Conservation (phyloP, 2,888 invertebrate species). For the Octodonta nipae region DNA sequence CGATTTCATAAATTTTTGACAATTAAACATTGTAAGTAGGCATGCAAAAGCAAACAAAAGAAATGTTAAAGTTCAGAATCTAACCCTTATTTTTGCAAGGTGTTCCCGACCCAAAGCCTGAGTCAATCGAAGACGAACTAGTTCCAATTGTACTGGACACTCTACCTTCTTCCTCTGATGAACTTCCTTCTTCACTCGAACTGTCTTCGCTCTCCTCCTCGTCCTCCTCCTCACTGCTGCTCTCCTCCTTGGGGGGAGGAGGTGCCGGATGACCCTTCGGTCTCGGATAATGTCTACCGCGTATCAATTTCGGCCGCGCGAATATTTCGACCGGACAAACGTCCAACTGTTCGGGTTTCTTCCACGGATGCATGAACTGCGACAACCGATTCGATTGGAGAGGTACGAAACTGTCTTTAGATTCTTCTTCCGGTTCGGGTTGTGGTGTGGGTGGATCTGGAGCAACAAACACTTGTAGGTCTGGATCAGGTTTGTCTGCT, state of each 20-base stretch:
- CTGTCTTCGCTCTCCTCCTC: slow-evolving; percentile 23
- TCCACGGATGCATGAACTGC: slow-evolving; percentile 31
- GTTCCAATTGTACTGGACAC: slow-evolving; percentile 37
- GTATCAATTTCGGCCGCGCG: slow-evolving; percentile 33
- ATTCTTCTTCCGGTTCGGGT: slow-evolving; percentile 32
- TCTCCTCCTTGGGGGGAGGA: slow-evolving; percentile 16
- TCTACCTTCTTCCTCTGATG: slow-evolving; percentile 17
- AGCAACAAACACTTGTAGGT: slow-evolving; percentile 28
- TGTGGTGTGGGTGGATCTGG: slow-evolving; percentile 18
- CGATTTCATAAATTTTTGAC: too few relatives aligned
- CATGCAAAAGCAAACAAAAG: too few relatives aligned
- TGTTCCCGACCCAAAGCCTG: slow-evolving; percentile 59
- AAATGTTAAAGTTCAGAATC: too few relatives aligned
- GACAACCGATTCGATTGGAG: slow-evolving; percentile 32
- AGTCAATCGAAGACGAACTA: slow-evolving; percentile 71
- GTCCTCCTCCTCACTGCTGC: slow-evolving; percentile 31
- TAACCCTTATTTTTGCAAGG: slow-evolving; percentile 52
- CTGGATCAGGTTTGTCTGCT: slow-evolving; percentile 30
- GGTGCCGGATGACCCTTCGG: slow-evolving; percentile 20
- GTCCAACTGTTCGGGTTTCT: slow-evolving; percentile 32
- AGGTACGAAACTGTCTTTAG: slow-evolving; percentile 33
- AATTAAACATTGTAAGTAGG: too few relatives aligned
- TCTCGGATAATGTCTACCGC: slow-evolving; percentile 31
- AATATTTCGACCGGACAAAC: slow-evolving; percentile 32
- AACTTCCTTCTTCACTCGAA: slow-evolving; percentile 21